phyloP scores from a whole-genome alignment of 2,113 vertebrate species.

The Corydoras maculifer region DNA sequence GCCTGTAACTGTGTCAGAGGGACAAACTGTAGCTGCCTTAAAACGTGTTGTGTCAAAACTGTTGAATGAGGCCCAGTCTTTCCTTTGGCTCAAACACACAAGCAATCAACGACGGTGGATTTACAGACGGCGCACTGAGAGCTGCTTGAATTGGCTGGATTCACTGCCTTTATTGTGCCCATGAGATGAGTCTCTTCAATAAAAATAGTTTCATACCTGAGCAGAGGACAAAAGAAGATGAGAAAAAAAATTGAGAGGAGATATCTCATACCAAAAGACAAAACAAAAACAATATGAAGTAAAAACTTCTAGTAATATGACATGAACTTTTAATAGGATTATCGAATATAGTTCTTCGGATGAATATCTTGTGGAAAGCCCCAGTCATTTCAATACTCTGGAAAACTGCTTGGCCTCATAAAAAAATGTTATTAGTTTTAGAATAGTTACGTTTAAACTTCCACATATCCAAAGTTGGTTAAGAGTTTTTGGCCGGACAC shows the following conservation, averaged over 20 bases:
- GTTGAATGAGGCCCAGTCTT: slow-evolving; percentile 38
- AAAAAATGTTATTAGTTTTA: too few species aligned
- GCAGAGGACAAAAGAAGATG: slow-evolving; percentile 37
- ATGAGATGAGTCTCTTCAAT: slow-evolving; percentile 49
- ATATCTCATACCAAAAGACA: too few species aligned
- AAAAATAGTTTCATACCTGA: slow-evolving; percentile 55
- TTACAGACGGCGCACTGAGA: slow-evolving; percentile 58
- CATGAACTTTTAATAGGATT: too few species aligned
- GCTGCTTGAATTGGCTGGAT: slow-evolving; percentile 58
- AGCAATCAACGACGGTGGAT: slow-evolving; percentile 58
- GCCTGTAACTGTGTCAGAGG: slow-evolving; percentile 21
- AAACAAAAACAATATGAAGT: too few species aligned
- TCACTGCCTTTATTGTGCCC: slow-evolving; percentile 42
- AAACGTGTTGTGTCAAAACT: background rate
- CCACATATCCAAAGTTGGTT: slow-evolving; percentile 32
- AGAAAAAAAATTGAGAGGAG: too few species aligned
- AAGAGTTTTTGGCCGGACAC: background rate
- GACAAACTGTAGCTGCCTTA: slow-evolving; percentile 31
- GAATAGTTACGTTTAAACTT: slow-evolving; percentile 22
- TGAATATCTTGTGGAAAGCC: slow-evolving; percentile 6
- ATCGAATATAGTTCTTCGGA: too few species aligned
- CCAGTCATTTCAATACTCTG: slow-evolving; percentile 12
- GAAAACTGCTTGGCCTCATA: slow-evolving; percentile 3
- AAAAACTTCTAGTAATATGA: too few species aligned
- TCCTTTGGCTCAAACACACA: slow-evolving; percentile 52